phyloP scores from a whole-genome alignment of 2,113 vertebrate genomes.

The Pluvianellus socialis region DNA sequence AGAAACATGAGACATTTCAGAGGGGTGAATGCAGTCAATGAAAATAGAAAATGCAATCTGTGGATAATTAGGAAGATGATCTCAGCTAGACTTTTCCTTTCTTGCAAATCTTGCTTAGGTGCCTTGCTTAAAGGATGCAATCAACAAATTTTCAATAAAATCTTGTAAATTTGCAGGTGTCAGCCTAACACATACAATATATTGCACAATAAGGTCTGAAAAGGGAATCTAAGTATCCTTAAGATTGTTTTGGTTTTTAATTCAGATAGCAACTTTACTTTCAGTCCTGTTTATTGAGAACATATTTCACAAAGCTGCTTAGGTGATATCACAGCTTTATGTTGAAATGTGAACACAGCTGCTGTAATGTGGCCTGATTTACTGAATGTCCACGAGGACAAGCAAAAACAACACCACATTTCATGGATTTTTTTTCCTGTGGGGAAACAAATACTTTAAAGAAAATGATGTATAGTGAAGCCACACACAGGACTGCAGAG shows the following conservation, averaged over 20 bases:
- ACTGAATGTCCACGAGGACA: slow-evolving; percentile 8
- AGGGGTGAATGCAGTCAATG: neutral
- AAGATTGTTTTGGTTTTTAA: neutral
- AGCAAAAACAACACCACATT: slow-evolving; percentile 38
- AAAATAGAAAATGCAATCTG: neutral
- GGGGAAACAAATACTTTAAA: neutral
- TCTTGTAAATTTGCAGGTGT: neutral
- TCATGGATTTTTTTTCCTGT: slow-evolving; percentile 19
- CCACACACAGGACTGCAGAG: neutral
- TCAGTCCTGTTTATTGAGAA: neutral
- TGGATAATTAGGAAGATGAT: neutral
- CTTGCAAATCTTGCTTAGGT: neutral
- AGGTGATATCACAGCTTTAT: slow-evolving; percentile 18
- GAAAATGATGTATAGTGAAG: slow-evolving; percentile 25
- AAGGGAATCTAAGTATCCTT: neutral
- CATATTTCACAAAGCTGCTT: slow-evolving; percentile 37
- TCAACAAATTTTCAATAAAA: neutral
- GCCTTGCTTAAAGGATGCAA: neutral
- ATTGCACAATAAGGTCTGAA: neutral
- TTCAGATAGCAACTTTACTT: neutral
- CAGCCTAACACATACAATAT: neutral
- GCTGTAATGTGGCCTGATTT: slow-evolving; percentile 37
- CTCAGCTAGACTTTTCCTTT: neutral
- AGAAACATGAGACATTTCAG: neutral
- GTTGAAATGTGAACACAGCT: slow-evolving; percentile 13